Percentiles rank a stretch among this genome's conserved stretches.
These are phyloP conservation scores for Dyspetes luteomarginatus DNA, from an alignment of 2,888 invertebrate species.

Conservation along the genomic window DNA sequence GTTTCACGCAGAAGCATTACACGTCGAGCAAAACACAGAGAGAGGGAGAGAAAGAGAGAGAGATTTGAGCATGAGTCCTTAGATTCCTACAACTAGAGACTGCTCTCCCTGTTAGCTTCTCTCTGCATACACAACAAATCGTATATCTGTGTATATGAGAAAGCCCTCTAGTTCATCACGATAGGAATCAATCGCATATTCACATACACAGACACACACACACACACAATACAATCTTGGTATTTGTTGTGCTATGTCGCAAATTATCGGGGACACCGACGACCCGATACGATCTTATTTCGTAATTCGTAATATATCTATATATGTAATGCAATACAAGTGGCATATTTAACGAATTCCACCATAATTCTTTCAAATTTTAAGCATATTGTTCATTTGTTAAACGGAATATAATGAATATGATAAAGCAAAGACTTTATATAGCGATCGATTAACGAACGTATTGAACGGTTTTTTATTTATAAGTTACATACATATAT, in stretches of 20 bases:
- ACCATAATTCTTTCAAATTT: neutral
- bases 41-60: too few species aligned
- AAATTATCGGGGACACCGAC: constrained; percentile 46
- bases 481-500: too few species aligned
- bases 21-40: neutral
- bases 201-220: neutral
- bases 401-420: neutral
- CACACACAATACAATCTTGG: neutral
- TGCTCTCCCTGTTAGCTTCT: constrained; percentile 24
- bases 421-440: neutral
- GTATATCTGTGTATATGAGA: constrained; percentile 2
- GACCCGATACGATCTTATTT: constrained; percentile 44
- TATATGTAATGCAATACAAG: constrained; percentile 23
- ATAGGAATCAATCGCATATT: constrained; percentile 45
- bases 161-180: constrained; percentile 26
- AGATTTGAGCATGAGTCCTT: constrained; percentile 34
- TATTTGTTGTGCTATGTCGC: constrained; percentile 11
- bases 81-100: neutral
- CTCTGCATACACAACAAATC: constrained; percentile 40
- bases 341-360: neutral
- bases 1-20: constrained; percentile 60
- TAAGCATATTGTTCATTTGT: neutral
- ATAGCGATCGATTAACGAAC: neutral
- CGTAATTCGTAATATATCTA: constrained; percentile 46
- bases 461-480: constrained; percentile 27